Evolutionary conservation across 1,140 invertebrate genomes (phyloP).

Genomic region (Halictus rubicundus): DNA sequence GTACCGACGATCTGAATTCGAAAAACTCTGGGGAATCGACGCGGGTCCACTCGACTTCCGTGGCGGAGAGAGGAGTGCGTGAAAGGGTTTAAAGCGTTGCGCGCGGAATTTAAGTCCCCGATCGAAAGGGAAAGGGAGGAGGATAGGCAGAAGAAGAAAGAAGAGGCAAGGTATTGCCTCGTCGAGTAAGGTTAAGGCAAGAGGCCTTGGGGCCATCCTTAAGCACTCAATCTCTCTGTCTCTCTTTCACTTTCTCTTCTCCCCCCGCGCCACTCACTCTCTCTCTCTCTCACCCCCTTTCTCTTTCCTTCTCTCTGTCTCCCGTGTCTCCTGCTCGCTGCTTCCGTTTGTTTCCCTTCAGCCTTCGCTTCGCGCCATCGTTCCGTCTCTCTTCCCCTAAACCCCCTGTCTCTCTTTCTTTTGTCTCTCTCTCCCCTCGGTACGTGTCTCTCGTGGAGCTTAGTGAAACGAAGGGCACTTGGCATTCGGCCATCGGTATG

Average conservation of each 20-base stretch:
- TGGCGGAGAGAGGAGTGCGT: conserved; percentile 35
- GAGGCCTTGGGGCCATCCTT: conserved; percentile 56
- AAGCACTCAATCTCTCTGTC: conserved; percentile 34
- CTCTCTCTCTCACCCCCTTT: background rate
- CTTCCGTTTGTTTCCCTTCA: conserved; percentile 5
- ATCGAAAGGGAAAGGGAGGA: conserved; percentile 42
- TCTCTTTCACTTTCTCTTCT: background rate
- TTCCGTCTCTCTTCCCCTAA: too few species aligned
- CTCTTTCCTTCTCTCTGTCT: background rate
- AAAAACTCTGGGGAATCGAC: conserved; percentile 42
- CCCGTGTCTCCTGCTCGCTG: background rate
- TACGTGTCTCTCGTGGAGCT: conserved; percentile 39
- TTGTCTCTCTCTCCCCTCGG: background rate
- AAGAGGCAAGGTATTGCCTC: conserved; percentile 32
- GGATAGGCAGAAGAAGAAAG: conserved; percentile 50
- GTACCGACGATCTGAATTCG: conserved; percentile 34
- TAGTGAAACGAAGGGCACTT: conserved; percentile 57
- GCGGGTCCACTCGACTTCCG: conserved; percentile 44
- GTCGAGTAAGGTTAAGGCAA: conserved; percentile 48
- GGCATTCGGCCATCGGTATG: conserved; percentile 57
- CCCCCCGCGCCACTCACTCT: background rate
- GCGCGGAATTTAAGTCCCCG: conserved; percentile 46
- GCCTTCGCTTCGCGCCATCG: background rate
- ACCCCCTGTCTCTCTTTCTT: too few species aligned
- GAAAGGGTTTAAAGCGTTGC: conserved; percentile 45